A percentile compares a stretch with the other conserved stretches of the same genome.
These are phyloP conservation scores for Hyla sarda DNA, from an alignment of 2,113 vertebrate genomes.

Conservation along the genomic window DNA sequence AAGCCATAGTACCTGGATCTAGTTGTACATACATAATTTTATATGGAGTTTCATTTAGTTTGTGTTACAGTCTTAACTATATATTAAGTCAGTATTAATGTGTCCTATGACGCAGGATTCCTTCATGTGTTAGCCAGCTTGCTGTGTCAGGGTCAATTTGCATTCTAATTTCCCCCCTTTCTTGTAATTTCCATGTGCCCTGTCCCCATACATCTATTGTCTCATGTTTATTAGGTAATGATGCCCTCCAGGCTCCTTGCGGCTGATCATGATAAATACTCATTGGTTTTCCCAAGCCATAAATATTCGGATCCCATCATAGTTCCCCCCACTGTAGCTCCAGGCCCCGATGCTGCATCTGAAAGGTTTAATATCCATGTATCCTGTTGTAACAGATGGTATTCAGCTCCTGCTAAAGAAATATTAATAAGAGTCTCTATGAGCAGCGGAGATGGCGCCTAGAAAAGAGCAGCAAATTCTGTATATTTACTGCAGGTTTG, in stretches of 20 bases:
- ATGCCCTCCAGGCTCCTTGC: conserved; percentile 22
- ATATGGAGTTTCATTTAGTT: too few species aligned
- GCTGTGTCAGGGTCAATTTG: neutral
- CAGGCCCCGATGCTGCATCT: neutral
- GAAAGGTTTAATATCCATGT: conserved; percentile 22
- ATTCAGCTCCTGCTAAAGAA: conserved; percentile 44
- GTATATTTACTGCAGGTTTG: conserved; percentile 1
- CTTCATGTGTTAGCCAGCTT: neutral
- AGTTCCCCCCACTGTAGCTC: conserved; percentile 5
- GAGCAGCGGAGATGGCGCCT: conserved; percentile 19
- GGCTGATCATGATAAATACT: conserved; percentile 49
- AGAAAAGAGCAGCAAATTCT: neutral
- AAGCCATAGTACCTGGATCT: too few species aligned
- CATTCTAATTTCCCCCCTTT: neutral
- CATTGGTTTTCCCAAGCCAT: conserved; percentile 34
- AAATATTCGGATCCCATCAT: conserved; percentile 40
- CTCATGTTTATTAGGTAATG: conserved; percentile 30
- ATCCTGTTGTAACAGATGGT: conserved; percentile 42
- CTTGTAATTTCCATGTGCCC: neutral
- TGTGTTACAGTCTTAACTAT: too few species aligned
- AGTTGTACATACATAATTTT: too few species aligned
- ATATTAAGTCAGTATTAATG: neutral
- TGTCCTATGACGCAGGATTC: neutral
- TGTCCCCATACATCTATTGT: neutral
- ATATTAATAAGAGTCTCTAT: conserved; percentile 39